Conservation (phyloP, 37 sponge, comb jelly and placozoan genomes). For the Aphrocallistes beatrix region DNA sequence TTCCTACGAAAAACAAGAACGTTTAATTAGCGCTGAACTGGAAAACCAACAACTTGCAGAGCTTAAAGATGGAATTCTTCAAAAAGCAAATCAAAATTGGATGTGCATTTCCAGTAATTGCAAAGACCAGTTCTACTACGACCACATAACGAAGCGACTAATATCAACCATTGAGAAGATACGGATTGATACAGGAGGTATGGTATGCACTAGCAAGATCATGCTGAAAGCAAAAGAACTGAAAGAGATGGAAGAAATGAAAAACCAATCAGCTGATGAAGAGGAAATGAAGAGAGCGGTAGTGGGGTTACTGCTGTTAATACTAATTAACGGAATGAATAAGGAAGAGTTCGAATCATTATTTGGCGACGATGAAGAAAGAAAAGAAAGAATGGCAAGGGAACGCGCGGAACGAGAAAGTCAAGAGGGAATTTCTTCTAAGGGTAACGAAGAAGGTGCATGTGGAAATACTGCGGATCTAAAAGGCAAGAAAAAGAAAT, state of each 20-base stretch:
- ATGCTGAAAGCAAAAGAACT: background rate
- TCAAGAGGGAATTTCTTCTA: too few species aligned
- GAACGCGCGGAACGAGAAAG: too few species aligned
- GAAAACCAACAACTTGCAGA: background rate
- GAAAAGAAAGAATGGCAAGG: too few species aligned
- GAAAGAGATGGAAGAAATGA: background rate
- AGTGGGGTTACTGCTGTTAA: background rate
- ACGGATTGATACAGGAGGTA: background rate
- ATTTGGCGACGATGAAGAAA: background rate
- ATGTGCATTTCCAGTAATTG: background rate
- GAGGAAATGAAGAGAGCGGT: background rate
- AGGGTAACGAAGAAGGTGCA: too few species aligned
- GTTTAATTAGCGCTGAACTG: background rate
- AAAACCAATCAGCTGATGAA: background rate
- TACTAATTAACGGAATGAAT: background rate
- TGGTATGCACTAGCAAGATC: background rate
- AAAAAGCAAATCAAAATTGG: background rate
- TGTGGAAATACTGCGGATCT: too few species aligned
- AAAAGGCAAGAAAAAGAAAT: too few species aligned
- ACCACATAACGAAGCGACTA: background rate
- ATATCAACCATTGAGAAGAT: background rate
- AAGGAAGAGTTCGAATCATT: background rate
- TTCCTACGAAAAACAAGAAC: conserved; percentile 3
- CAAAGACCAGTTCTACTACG: background rate
- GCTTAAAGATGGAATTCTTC: background rate